Base-by-base conservation (phyloP, 2,797 vertebrate genomes). In the Chromis chromis region DNA sequence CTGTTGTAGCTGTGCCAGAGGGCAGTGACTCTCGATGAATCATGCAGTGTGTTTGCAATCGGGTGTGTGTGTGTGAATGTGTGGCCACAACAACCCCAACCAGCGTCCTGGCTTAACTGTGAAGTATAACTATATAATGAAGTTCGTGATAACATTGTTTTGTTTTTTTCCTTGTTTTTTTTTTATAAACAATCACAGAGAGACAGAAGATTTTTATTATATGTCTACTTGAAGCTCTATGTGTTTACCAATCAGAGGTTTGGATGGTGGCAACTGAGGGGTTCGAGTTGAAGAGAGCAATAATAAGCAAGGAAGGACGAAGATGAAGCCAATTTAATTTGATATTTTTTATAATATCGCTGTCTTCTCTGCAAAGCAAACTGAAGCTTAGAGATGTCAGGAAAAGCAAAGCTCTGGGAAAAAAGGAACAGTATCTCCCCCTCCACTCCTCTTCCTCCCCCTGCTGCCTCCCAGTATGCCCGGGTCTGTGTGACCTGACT, bases 21-120 rank as follows among this genome's bases (percentile, higher is more conserved):
- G 78, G 74, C 77, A 52, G 46, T 44, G 81, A 86, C 82, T 82
- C 83, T 86, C 62, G 53, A 74, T 67, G 76, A 83, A 85, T 82
- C 79, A 81, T 66, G 69, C 74, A 50, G 87, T 80, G 74, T 83
- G 67, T 74, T 52, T 66, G 33, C 64, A 22, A 24, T 40, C 21
- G 54, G 52, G 60, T 46, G 55, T 53, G 54, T 71, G 61, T 71
- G 63, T 65, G 28, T 65, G 76, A 64, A 56, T 48, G 70, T 36
- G 73, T 70, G 79, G 84, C 78, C 86, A 79, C 81, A 75, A 82
- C 90, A 86, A 83, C 86, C 86, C 88, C 86, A 87, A 83, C 88
- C 84, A 78, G 77, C 81, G 78, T 90, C 79, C 87, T 86, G 85
- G 92, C 79, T 84, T 86, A 83, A 90, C 89, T 92, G 89, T 92